A percentile compares a stretch with the other conserved stretches of the same genome.
phyloP scores from a whole-genome alignment of 2,888 invertebrate species.

The Andrena minutula region DNA sequence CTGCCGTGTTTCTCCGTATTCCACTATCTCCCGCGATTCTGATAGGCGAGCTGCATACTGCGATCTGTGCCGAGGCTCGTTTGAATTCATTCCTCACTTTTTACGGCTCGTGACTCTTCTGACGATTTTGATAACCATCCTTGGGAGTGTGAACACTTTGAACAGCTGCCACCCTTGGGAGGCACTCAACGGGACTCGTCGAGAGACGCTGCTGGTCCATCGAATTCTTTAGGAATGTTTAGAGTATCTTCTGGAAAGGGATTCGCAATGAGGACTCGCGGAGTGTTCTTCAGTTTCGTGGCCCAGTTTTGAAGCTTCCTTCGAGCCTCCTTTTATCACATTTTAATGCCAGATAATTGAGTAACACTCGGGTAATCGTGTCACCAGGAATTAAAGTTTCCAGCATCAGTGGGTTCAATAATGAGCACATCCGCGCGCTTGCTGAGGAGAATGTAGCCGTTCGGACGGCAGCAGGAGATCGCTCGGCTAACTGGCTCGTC shows the following conservation, averaged over 20 bases:
- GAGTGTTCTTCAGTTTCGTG: not conserved
- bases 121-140: not conserved
- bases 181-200: no score
- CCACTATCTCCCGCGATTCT: not conserved
- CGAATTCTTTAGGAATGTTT: no score
- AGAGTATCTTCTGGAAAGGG: no score
- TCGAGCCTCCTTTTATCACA: no score
- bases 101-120: not conserved
- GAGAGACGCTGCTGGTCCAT: no score
- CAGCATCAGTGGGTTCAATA: not conserved
- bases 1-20: not conserved
- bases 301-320: no score
- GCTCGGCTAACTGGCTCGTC: constrained; percentile 21
- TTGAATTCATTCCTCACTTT: no score
- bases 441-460: not conserved
- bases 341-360: no score
- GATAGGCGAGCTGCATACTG: not conserved
- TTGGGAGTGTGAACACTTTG: no score
- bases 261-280: not conserved
- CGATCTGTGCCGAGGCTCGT: not conserved
- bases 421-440: not conserved
- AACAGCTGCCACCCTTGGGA: no score
- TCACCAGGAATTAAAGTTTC: not conserved
- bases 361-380: not conserved
- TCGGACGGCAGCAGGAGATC: constrained; percentile 19